phyloP scores from a whole-genome alignment of 2,113 vertebrate genomes.

The Crocuta crocuta region DNA sequence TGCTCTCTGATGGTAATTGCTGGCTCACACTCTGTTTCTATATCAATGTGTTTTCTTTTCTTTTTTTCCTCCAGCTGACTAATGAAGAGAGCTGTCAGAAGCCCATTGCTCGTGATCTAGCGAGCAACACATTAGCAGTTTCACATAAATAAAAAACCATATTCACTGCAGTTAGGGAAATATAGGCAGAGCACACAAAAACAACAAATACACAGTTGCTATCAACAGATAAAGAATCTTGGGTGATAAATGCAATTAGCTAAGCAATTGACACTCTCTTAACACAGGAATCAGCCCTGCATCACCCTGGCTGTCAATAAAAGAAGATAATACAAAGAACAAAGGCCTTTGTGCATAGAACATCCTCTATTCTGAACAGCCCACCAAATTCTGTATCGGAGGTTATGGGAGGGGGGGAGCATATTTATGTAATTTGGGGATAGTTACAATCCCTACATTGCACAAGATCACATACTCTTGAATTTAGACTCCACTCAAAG shows the following conservation, averaged over 20 bases:
- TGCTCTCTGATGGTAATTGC: conserved; percentile 75
- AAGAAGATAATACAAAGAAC: conserved; percentile 15
- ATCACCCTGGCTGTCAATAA: conserved; percentile 37
- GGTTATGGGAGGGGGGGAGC: background rate
- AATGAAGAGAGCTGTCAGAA: conserved; percentile 80
- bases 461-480: conserved; percentile 27
- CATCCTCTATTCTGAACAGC: background rate
- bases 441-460: background rate
- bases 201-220: background rate
- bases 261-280: conserved; percentile 41
- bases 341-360: background rate
- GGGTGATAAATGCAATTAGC: conserved; percentile 42
- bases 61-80: conserved; percentile 70
- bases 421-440: conserved; percentile 25
- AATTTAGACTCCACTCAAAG: conserved; percentile 6
- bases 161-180: conserved; percentile 59
- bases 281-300: background rate
- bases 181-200: background rate
- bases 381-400: background rate
- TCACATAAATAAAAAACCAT: conserved; percentile 67
- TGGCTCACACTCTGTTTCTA: conserved; percentile 68
- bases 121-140: conserved; percentile 66
- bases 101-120: conserved; percentile 73
- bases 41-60: conserved; percentile 77
- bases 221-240: conserved; percentile 24